Conservation (phyloP, 2,888 invertebrate species). For the Pammene aurita region DNA sequence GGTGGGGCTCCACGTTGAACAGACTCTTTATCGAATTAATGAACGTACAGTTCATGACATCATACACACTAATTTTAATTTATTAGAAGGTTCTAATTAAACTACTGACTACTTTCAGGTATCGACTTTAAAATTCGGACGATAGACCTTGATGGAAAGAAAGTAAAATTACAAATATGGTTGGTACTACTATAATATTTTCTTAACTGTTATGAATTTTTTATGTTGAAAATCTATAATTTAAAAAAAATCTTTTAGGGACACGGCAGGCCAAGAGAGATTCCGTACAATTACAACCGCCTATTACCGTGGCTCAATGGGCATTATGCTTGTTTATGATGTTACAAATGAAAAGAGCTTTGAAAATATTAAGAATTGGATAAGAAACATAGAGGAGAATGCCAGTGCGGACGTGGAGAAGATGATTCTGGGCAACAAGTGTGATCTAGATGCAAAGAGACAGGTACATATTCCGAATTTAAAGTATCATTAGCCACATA, state of each 20-base stretch:
- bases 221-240: background rate
- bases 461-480: slow-evolving; percentile 83
- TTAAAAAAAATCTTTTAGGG: slow-evolving; percentile 84
- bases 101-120: slow-evolving; percentile 85
- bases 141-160: slow-evolving; percentile 98
- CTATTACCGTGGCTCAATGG: slow-evolving; percentile 99
- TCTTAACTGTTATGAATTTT: slow-evolving; percentile 10
- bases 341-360: slow-evolving; percentile 99
- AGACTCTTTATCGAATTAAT: slow-evolving; percentile 71
- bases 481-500: background rate
- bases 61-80: slow-evolving; percentile 79
- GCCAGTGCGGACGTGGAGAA: slow-evolving; percentile 99
- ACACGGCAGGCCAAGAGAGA: slow-evolving; percentile 99
- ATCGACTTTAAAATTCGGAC: slow-evolving; percentile 99
- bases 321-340: slow-evolving; percentile 99
- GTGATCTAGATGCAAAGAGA: slow-evolving; percentile 97
- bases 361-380: slow-evolving; percentile 99
- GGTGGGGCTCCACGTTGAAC: slow-evolving; percentile 66
- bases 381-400: slow-evolving; percentile 99
- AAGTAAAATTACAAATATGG: slow-evolving; percentile 99
- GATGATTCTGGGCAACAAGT: slow-evolving; percentile 99
- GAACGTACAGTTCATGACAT: slow-evolving; percentile 76
- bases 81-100: slow-evolving; percentile 63
- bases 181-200: slow-evolving; percentile 74
- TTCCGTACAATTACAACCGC: slow-evolving; percentile 99